A percentile compares a stretch with the other conserved stretches of the same genome.
Evolutionary conservation across 2,797 vertebrate species (phyloP).

Genomic region (Ceryle rudis): DNA sequence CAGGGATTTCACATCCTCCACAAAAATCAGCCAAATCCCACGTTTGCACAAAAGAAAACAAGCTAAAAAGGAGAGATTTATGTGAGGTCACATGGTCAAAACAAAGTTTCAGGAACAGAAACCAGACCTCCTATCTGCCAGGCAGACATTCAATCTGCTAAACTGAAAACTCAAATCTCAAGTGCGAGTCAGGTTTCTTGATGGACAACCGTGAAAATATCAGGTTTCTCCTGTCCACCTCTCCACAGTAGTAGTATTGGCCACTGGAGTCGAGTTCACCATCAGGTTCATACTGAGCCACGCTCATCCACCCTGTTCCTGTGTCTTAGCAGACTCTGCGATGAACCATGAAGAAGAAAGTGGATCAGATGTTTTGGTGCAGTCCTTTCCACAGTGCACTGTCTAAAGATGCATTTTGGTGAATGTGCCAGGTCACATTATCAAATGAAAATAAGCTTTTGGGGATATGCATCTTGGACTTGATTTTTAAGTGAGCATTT

Average conservation of each 20-base stretch:
- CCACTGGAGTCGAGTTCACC: not conserved
- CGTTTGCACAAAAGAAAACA: not conserved
- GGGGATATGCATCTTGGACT: not conserved
- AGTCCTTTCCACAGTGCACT: not conserved
- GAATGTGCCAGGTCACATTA: not conserved
- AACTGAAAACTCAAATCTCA: not conserved
- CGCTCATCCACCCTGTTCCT: accelerated
- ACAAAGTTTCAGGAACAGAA: not conserved
- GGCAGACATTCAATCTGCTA: not conserved
- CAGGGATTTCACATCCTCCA: not conserved
- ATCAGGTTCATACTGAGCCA: not conserved
- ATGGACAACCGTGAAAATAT: not conserved
- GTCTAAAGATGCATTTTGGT: not conserved
- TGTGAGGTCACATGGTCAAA: not conserved
- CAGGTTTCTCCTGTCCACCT: not conserved
- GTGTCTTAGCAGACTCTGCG: not conserved
- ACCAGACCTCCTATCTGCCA: not conserved
- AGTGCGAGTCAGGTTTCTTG: not conserved
- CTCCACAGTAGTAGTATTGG: not conserved
- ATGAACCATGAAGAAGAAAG: not conserved
- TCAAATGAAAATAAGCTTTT: not conserved
- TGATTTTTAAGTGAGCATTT: not conserved
- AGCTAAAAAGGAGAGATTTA: not conserved
- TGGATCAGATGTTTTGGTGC: not conserved
- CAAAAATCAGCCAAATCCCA: not conserved